These are phyloP conservation scores for Phaonia tiefii DNA, from an alignment of 2,888 invertebrate species.

Conservation along the genomic window DNA sequence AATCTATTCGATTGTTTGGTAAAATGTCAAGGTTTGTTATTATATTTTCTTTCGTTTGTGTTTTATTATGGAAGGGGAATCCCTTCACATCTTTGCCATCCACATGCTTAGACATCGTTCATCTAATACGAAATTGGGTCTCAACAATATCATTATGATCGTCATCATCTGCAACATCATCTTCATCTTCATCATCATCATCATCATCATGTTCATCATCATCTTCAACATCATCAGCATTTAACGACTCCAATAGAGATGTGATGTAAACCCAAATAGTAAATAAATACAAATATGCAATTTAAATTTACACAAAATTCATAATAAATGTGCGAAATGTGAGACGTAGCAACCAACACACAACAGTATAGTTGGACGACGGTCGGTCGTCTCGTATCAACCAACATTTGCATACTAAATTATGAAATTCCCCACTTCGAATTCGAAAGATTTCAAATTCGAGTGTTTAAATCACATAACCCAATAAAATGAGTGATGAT, in stretches of 20 bases:
- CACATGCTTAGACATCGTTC: neutral
- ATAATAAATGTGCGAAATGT: constrained; percentile 6
- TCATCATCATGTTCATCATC: neutral
- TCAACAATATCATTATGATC: too few species aligned
- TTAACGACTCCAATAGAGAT: neutral
- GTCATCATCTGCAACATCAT: neutral
- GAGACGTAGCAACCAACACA: neutral
- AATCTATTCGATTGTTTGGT: too few species aligned
- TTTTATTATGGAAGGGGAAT: neutral
- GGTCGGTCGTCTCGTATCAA: too few species aligned
- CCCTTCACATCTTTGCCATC: neutral
- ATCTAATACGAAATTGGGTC: constrained; percentile 19
- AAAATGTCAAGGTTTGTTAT: constrained; percentile 36
- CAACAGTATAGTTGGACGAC: neutral
- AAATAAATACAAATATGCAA: constrained; percentile 10
- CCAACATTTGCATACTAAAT: neutral
- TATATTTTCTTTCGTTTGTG: neutral
- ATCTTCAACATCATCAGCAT: neutral
- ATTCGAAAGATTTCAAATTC: neutral
- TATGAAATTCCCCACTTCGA: neutral
- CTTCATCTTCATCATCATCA: neutral
- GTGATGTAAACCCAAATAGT: constrained; percentile 20
- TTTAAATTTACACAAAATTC: constrained; percentile 14
- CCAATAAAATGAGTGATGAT: too few species aligned
- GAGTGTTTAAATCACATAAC: neutral